These are phyloP conservation scores for Thunnus albacares DNA, from an alignment of 2,797 vertebrate species.

Conservation along the genomic window DNA sequence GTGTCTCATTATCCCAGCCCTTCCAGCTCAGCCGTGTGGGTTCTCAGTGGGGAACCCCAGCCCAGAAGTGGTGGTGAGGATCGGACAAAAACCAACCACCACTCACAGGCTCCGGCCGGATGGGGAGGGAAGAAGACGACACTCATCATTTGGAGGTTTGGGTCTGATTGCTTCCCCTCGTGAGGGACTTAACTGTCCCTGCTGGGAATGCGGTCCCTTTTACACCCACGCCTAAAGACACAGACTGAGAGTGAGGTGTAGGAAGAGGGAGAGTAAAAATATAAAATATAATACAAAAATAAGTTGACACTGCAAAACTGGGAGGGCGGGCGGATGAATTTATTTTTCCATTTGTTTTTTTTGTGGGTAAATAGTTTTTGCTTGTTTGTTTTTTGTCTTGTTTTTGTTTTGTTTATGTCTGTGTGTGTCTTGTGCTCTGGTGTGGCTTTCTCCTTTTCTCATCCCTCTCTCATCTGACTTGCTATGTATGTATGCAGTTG, in stretches of 20 bases:
- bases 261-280: constrained; percentile 4
- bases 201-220: constrained; percentile 68
- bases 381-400: too few relatives aligned
- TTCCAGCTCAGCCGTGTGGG: constrained; percentile 73
- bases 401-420: too few relatives aligned
- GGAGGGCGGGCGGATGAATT: background rate
- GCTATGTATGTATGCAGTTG: too few relatives aligned
- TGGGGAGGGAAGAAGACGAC: constrained; percentile 73
- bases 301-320: constrained; percentile 49
- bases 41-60: constrained; percentile 78
- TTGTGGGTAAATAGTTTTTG: too few relatives aligned
- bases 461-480: too few relatives aligned
- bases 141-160: constrained; percentile 81
- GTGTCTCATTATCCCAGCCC: constrained; percentile 71
- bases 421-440: too few relatives aligned
- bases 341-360: background rate
- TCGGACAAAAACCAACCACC: constrained; percentile 71
- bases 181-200: constrained; percentile 69
- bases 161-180: constrained; percentile 76
- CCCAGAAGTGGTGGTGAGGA: constrained; percentile 75
- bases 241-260: constrained; percentile 38
- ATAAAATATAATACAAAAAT: constrained; percentile 46
- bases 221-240: constrained; percentile 67
- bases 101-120: constrained; percentile 70
- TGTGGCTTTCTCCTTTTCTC: too few relatives aligned